Evolutionary conservation across 2,888 invertebrate genomes (phyloP), one percentile per base, ranked within the genome.

Genomic region (Mimumesa dahlbomi): DNA sequence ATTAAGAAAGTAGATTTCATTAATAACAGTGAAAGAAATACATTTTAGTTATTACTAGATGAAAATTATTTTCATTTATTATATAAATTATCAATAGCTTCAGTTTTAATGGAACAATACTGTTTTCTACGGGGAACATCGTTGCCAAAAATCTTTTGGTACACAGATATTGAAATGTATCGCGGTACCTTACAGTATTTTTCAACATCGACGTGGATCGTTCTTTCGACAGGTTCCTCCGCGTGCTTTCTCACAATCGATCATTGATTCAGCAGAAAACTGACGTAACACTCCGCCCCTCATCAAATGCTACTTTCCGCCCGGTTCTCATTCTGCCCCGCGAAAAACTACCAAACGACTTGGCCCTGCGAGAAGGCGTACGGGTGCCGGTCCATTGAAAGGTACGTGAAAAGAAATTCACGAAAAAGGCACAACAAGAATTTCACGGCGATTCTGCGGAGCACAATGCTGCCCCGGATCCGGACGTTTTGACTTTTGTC

Each of bases 401-500:
- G 54, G 53, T 54, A 65, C 54, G 79, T 82, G 75, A 85, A 86
- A 84, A 80, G 75, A 79, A 77, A 75, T 83, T 80, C 82, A 72
- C 34, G 76, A 83, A 84, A 87, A 84, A 85, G 84, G 86, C 81
- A 88, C 85, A 87, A 88, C 87, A 88, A 73, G 79, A 82, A 88
- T 88, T 88, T 88, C 84, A 88, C 84, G 88, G 82, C 85, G 85
- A 86, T 88, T 87, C 85, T 85, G 70, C 76, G 53, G 52, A 53
- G 62, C 66, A 80, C 78, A 85, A 87, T 87, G 82, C 42, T 16
- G 56, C 50, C 48, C 77, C 71, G 77, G 83, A 83, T 85, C 84
- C 86, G 85, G 81, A 82, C 82, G 73, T 84, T 82, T 87, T 88
- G 87, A 88, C 88, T 88, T 88, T 84, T 86, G 82, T 85, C 80